phyloP scores from a whole-genome alignment of 2,888 invertebrate genomes.

The Steromphala cineraria region DNA sequence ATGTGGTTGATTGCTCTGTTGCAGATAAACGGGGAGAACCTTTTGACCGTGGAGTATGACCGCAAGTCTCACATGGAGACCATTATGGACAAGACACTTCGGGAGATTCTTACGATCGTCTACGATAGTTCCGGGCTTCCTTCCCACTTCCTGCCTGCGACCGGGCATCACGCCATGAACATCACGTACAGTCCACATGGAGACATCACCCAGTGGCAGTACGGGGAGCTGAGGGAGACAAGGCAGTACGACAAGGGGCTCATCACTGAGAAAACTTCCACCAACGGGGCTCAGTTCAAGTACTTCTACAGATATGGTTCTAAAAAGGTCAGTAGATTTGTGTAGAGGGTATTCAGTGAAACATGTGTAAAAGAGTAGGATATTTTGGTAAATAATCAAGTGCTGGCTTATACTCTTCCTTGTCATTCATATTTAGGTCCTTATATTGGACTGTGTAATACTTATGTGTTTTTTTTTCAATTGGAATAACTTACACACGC shows the following conservation, averaged over 20 bases:
- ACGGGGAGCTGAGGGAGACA: slow-evolving; percentile 91
- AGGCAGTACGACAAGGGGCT: slow-evolving; percentile 90
- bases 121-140: slow-evolving; percentile 94
- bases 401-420: not conserved
- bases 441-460: not conserved
- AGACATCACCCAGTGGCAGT: slow-evolving; percentile 92
- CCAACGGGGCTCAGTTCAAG: slow-evolving; percentile 90
- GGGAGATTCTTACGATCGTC: slow-evolving; percentile 88
- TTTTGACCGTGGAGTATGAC: slow-evolving; percentile 93
- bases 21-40: slow-evolving; percentile 93
- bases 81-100: slow-evolving; percentile 89
- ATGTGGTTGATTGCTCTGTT: slow-evolving; percentile 19
- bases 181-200: slow-evolving; percentile 92
- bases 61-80: slow-evolving; percentile 92
- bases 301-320: slow-evolving; percentile 91
- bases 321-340: slow-evolving; percentile 77
- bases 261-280: slow-evolving; percentile 88
- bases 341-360: not conserved
- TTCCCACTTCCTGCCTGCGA: slow-evolving; percentile 75
- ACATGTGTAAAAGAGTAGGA: too few species aligned
- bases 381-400: too few species aligned
- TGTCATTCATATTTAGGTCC: too few species aligned
- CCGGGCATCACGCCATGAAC: slow-evolving; percentile 79
- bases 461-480: not conserved
- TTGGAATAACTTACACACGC: too few species aligned